These are phyloP conservation scores for Chrysemys picta DNA, from an alignment of 2,113 vertebrate genomes.

Conservation along the genomic window DNA sequence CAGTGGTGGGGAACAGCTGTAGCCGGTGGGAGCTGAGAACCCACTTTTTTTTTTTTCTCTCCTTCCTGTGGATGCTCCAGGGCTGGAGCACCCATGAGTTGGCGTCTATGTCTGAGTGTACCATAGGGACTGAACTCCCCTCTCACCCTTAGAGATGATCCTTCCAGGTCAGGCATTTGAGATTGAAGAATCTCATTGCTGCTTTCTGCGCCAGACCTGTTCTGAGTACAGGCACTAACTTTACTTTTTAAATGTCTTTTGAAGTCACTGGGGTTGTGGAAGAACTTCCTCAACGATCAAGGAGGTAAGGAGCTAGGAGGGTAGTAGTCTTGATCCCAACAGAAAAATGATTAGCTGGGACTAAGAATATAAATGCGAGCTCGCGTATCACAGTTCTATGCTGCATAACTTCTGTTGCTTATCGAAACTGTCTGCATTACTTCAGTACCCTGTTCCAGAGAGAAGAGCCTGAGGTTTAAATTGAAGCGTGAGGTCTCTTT, in stretches of 20 bases:
- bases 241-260: neutral
- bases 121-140: neutral
- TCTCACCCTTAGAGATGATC: neutral
- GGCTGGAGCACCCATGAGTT: no score
- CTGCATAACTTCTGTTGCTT: accelerated
- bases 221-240: accelerated
- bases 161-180: neutral
- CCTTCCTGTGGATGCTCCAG: no score
- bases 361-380: neutral
- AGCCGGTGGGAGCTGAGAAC: no score
- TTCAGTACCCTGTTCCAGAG: neutral
- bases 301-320: no score
- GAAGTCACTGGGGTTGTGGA: neutral
- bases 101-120: neutral
- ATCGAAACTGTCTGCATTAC: neutral
- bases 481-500: neutral
- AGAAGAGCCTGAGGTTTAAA: neutral
- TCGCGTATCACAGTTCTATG: neutral
- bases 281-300: neutral
- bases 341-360: neutral
- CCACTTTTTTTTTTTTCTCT: no score
- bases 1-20: no score
- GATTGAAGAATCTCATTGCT: neutral
- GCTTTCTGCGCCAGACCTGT: neutral
- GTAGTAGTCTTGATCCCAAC: no score